Evolutionary conservation across 2,797 vertebrate species (phyloP).

Genomic region (Fundulus diaphanus): DNA sequence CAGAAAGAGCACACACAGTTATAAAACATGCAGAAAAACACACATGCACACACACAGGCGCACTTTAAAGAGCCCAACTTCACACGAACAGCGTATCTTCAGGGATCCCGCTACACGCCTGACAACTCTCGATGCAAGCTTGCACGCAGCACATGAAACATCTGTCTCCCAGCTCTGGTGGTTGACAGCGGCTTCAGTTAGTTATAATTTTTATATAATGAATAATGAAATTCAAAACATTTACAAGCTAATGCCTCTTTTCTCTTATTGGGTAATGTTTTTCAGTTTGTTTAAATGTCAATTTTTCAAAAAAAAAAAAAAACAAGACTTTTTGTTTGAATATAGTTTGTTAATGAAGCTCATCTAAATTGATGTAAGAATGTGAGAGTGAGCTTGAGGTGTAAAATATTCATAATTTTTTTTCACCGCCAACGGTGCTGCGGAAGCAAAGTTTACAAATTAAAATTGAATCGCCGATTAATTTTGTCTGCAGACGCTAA

Average conservation of each 20-base stretch:
- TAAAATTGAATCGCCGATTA: neutral
- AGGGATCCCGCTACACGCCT: constrained; percentile 38
- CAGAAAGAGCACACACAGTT: constrained; percentile 3
- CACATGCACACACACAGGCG: neutral
- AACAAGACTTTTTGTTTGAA: neutral
- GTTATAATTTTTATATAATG: constrained; percentile 6
- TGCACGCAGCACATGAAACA: constrained; percentile 44
- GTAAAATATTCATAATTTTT: constrained; percentile 1
- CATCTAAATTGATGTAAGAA: neutral
- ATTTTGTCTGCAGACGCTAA: neutral
- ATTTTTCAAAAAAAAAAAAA: neutral
- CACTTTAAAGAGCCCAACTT: constrained; percentile 48
- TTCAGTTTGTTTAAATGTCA: neutral
- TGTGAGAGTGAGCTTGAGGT: neutral
- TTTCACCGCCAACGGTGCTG: neutral
- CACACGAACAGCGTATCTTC: constrained; percentile 35
- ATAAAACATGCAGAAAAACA: constrained; percentile 5
- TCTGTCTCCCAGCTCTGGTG: constrained; percentile 15
- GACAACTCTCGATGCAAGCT: constrained; percentile 37
- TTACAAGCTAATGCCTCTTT: neutral
- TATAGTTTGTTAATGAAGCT: neutral
- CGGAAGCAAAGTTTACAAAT: neutral
- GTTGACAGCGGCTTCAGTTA: constrained; percentile 3
- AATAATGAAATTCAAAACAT: neutral
- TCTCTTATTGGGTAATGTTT: neutral